Base-by-base conservation (phyloP, 1,140 invertebrate genomes). In the Linepithema humile region DNA sequence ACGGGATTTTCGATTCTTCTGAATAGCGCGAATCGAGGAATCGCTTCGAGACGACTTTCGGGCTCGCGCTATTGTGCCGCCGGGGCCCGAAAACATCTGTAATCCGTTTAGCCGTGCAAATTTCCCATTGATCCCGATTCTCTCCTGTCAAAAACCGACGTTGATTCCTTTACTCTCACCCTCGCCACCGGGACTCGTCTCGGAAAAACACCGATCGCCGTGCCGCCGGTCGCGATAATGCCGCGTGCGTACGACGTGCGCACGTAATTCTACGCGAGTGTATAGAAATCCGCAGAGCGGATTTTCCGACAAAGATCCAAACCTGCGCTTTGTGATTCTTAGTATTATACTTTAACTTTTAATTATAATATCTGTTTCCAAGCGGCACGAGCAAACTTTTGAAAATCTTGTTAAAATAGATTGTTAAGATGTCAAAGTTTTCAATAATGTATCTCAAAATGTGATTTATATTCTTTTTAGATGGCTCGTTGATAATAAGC, bases 41-140 rank as follows among this genome's bases (percentile, higher is more conserved):
- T 90, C 90, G 87, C 43, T 59, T 88, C 85, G 69, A 77, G 88
- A 88, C 86, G 87, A 90, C 87, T 90, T 80, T 85, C 45, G 77
- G 77, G 67, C 26, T 69, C 48, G 38, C 40, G 12, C 75, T 80
- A 90, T 91, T 90, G 89, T 89, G 45, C 43, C 72, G 29, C 32
- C 12, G 64, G 82, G 80, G 59, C 67, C 82, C 67, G 88, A 92
- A 93, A 94, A 94, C 93, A 94, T 94, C 93, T 94, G 93, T 94
- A 94, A 94, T 94, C 93, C 93, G 92, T 94, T 94, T 94, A 94
- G 89, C 91, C 93, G 93, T 93, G 93, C 93, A 93, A 94, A 94
- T 94, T 94, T 92, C 69, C 89, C 85, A 93, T 94, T 93, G 90
- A 93, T 9, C 38, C 50, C 70, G 26, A 72, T 45, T 53, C 77